Evolutionary conservation across 2,797 vertebrate genomes (phyloP).

Genomic region (Podargus strigoides): DNA sequence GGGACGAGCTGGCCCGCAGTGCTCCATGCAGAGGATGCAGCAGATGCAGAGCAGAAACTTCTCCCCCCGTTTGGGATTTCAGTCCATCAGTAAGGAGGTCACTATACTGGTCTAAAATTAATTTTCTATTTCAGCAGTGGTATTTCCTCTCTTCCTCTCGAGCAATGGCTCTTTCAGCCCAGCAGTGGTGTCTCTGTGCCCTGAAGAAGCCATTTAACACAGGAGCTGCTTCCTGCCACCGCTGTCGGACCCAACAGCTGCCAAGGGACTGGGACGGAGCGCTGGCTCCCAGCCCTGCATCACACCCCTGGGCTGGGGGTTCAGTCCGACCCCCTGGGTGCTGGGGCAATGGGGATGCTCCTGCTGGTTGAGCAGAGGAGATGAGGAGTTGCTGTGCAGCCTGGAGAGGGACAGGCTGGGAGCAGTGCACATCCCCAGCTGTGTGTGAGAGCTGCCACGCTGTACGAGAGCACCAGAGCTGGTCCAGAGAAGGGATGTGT

Average conservation of each 20-base stretch:
- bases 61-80: background rate
- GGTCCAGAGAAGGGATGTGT: fast-evolving
- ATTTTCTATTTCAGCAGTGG: background rate
- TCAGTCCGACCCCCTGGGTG: too few species aligned
- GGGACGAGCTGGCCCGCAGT: fast-evolving
- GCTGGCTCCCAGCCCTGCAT: fast-evolving
- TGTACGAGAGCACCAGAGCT: too few species aligned
- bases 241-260: fast-evolving
- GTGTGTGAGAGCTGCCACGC: too few species aligned
- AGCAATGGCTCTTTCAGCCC: background rate
- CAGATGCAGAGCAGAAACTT: background rate
- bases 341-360: background rate
- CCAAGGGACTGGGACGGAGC: fast-evolving
- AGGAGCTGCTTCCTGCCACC: background rate
- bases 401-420: fast-evolving
- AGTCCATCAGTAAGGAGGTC: background rate
- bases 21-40: too few species aligned
- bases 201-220: background rate
- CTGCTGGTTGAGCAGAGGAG: background rate
- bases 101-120: background rate
- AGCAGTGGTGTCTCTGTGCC: fast-evolving
- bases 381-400: background rate
- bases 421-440: background rate
- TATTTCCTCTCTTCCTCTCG: background rate
- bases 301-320: background rate